Evolutionary conservation across 2,888 invertebrate genomes (phyloP), one percentile per base, ranked within the genome.

Genomic region (Xanthorhoe spadicearia): DNA sequence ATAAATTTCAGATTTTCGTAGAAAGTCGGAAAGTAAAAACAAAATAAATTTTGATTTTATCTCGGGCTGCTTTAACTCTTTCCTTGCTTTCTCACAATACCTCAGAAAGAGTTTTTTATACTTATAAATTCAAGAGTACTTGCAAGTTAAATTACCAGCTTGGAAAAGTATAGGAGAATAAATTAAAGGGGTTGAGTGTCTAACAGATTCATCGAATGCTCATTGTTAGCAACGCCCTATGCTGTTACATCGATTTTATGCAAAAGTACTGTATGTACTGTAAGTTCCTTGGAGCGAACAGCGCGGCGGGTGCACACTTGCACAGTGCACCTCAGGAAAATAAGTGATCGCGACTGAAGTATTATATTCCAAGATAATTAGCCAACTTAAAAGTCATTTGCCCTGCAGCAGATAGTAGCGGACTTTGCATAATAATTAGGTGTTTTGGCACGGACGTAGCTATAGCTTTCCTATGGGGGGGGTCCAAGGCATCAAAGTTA

Each of bases 181-280:
- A 66, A 68, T 54, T 51, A 23, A 13, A 13, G 17, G 51, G 23
- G 58, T 52, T 49, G 52, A 55, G 56, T 57, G 43, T 52, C 62
- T 63, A 61, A 67, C 50, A 60, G 68, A 68, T 61, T 63, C 63
- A 63, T 67, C 64, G 60, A 49, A 53, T 56, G 61, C 63, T 64
- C 69, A 68, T 62, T 64, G 68, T 72, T 66, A 62, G 61, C 72
- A 78, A 74, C 78, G 69, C 76, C 74, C 77, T 82, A 80, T 83
- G 79, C 81, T 71, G 74, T 75, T 77, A 75, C 86, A 88, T 90
- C 82, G 90, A 90, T 91, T 89, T 91, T 88, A 90, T 90, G 90
- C 88, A 89, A 89, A 90, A 87, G n/a, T n/a, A n/a, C n/a, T n/a
- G n/a, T n/a, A n/a, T n/a, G n/a, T 89, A 85, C 88, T 89, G 85